Conservation (phyloP, 2,888 invertebrate species). For the Subacronicta megacephala region DNA sequence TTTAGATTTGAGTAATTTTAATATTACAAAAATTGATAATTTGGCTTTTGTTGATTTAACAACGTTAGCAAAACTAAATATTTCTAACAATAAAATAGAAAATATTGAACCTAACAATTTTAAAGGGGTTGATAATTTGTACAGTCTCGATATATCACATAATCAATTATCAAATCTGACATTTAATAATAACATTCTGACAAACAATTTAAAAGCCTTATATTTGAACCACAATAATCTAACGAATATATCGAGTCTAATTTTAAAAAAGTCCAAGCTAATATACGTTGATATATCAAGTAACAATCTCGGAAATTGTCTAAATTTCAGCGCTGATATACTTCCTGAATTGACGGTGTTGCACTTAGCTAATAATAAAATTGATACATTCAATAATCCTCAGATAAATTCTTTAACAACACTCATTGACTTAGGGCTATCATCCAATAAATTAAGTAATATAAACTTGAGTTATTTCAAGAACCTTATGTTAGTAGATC, state of each 20-base stretch:
- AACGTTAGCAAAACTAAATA: conserved; percentile 72
- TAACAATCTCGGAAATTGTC: conserved; percentile 66
- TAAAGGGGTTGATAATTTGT: conserved; percentile 70
- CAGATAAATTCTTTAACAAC: conserved; percentile 67
- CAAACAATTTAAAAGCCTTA: conserved; percentile 69
- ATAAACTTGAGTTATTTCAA: conserved; percentile 74
- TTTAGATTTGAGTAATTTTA: conserved; percentile 74
- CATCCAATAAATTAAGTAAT: conserved; percentile 68
- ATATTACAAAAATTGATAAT: conserved; percentile 68
- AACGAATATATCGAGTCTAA: conserved; percentile 58
- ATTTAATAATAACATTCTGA: conserved; percentile 61
- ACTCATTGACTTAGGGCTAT: conserved; percentile 69
- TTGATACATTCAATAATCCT: conserved; percentile 72
- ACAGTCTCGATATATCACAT: conserved; percentile 76
- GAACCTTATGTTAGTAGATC: conserved; percentile 69
- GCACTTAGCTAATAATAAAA: conserved; percentile 70
- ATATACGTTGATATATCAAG: conserved; percentile 72
- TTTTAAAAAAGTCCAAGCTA: conserved; percentile 61
- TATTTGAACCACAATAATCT: conserved; percentile 76
- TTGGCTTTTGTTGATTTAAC: conserved; percentile 73
- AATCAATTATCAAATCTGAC: conserved; percentile 68
- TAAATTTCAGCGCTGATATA: conserved; percentile 51
- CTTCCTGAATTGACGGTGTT: conserved; percentile 70
- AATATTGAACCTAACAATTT: conserved; percentile 74
- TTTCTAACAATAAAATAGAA: conserved; percentile 75